phyloP scores from a whole-genome alignment of 2,888 invertebrate species.

The Drosophila pseudotakahashii region DNA sequence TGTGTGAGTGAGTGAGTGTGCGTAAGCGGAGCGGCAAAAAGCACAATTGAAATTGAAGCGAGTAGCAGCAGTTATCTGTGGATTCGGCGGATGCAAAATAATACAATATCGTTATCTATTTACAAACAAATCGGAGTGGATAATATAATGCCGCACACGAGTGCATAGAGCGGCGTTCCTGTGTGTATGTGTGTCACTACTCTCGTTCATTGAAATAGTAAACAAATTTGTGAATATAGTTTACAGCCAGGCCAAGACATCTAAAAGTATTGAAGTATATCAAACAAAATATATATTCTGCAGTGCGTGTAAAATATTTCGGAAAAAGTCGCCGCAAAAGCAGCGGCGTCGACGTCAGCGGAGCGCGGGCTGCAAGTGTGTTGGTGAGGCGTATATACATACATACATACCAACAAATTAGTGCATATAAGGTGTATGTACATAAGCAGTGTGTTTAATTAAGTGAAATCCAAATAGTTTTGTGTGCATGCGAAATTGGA shows the following conservation, averaged over 20 bases:
- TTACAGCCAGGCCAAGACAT: not conserved
- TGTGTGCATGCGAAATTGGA: slow-evolving; percentile 40
- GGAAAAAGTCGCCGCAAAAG: slow-evolving; percentile 29
- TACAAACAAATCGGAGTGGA: slow-evolving; percentile 25
- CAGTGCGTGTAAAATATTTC: slow-evolving; percentile 26
- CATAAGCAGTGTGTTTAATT: slow-evolving; percentile 44
- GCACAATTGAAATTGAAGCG: slow-evolving; percentile 16
- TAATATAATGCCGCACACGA: slow-evolving; percentile 17
- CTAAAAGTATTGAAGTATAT: slow-evolving; percentile 5
- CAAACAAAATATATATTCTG: not conserved
- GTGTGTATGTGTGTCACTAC: slow-evolving; percentile 4
- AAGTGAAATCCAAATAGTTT: slow-evolving; percentile 58
- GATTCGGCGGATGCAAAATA: not conserved
- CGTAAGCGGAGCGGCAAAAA: slow-evolving; percentile 20
- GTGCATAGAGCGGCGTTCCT: slow-evolving; percentile 12
- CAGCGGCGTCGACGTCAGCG: slow-evolving; percentile 47
- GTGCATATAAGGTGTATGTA: slow-evolving; percentile 42
- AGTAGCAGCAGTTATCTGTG: slow-evolving; percentile 10
- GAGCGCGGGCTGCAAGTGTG: slow-evolving; percentile 65
- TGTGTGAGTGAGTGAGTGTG: slow-evolving; percentile 15
- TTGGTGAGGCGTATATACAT: slow-evolving; percentile 54
- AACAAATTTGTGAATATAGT: slow-evolving; percentile 20
- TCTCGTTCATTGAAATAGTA: slow-evolving; percentile 22
- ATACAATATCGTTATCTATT: slow-evolving; percentile 16
- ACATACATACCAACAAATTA: slow-evolving; percentile 43